A percentile compares a stretch with the other conserved stretches of the same genome.
phyloP scores from a whole-genome alignment of 2,113 vertebrate genomes.

The Siniperca knerii region DNA sequence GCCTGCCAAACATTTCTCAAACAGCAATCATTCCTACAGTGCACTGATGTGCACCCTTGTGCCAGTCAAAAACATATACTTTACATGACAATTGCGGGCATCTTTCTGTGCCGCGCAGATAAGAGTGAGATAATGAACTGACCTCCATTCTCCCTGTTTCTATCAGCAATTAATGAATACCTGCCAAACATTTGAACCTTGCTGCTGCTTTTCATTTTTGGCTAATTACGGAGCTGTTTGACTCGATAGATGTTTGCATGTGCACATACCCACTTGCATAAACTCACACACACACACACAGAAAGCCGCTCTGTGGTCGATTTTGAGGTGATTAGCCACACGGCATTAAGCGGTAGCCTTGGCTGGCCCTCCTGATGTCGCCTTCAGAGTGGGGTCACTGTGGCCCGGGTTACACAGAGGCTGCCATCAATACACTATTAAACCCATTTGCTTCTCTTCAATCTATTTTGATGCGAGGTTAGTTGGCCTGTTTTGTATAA shows the following conservation, averaged over 20 bases:
- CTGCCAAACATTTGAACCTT: slow-evolving; percentile 68
- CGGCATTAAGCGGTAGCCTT: slow-evolving; percentile 47
- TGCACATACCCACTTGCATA: slow-evolving; percentile 16
- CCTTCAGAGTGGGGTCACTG: slow-evolving; percentile 47
- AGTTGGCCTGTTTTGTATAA: slow-evolving; percentile 17
- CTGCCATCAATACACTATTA: slow-evolving; percentile 55
- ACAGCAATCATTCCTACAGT: slow-evolving; percentile 19
- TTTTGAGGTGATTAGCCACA: slow-evolving; percentile 58
- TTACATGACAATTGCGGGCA: slow-evolving; percentile 52
- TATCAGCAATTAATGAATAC: slow-evolving; percentile 67
- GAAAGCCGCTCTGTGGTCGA: background rate
- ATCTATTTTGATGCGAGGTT: slow-evolving; percentile 40
- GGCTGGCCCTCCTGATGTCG: slow-evolving; percentile 17
- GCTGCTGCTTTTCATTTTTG: slow-evolving; percentile 54
- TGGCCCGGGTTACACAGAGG: slow-evolving; percentile 24
- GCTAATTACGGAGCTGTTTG: slow-evolving; percentile 63
- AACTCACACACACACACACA: background rate
- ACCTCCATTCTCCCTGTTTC: slow-evolving; percentile 45
- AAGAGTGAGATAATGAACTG: slow-evolving; percentile 50
- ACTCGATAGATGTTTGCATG: slow-evolving; percentile 49
- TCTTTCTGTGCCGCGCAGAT: slow-evolving; percentile 48
- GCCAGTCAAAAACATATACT: slow-evolving; percentile 41
- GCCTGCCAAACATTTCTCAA: slow-evolving; percentile 34
- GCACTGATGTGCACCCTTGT: background rate
- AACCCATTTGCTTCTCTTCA: slow-evolving; percentile 46